These are phyloP conservation scores for Drosophila aldrichi DNA, from an alignment of 2,888 invertebrate genomes.

Conservation along the genomic window DNA sequence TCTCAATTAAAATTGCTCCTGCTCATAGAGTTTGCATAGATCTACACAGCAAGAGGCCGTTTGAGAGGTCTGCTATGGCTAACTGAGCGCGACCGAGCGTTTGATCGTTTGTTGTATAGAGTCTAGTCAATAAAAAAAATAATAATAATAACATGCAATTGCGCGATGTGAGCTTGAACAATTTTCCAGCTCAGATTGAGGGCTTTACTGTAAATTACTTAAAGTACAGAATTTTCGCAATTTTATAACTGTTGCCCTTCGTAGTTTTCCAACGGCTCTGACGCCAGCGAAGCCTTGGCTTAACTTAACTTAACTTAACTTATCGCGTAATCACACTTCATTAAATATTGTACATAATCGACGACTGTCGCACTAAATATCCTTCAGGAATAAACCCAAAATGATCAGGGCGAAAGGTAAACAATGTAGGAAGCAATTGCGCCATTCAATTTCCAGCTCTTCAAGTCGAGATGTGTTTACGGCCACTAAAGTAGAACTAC, in stretches of 20 bases:
- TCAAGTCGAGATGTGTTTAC: constrained; percentile 45
- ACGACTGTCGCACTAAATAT: constrained; percentile 46
- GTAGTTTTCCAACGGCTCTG: constrained; percentile 1
- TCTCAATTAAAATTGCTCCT: constrained; percentile 11
- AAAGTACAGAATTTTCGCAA: constrained; percentile 51
- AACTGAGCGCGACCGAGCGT: constrained; percentile 47
- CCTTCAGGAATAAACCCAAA: constrained; percentile 66
- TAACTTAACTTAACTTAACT: too few relatives aligned
- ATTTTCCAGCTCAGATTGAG: constrained; percentile 51
- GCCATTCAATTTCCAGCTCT: constrained; percentile 25
- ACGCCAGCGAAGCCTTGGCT: constrained; percentile 15
- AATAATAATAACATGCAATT: constrained; percentile 45
- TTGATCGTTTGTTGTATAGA: constrained; percentile 25
- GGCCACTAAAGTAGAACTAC: constrained; percentile 59
- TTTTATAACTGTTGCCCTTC: constrained; percentile 1
- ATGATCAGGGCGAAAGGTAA: constrained; percentile 38
- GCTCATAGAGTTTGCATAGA: constrained; percentile 13
- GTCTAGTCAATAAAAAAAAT: constrained; percentile 31
- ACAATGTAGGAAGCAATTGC: constrained; percentile 65
- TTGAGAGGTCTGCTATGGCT: constrained; percentile 10
- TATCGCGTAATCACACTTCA: background rate
- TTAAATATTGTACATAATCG: constrained; percentile 11
- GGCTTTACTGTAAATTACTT: constrained; percentile 13
- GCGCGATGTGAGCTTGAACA: constrained; percentile 52
- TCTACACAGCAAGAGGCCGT: constrained; percentile 1